phyloP scores from a whole-genome alignment of 53 echinoderm and acorn worm species.

The Patiria pectinifera region DNA sequence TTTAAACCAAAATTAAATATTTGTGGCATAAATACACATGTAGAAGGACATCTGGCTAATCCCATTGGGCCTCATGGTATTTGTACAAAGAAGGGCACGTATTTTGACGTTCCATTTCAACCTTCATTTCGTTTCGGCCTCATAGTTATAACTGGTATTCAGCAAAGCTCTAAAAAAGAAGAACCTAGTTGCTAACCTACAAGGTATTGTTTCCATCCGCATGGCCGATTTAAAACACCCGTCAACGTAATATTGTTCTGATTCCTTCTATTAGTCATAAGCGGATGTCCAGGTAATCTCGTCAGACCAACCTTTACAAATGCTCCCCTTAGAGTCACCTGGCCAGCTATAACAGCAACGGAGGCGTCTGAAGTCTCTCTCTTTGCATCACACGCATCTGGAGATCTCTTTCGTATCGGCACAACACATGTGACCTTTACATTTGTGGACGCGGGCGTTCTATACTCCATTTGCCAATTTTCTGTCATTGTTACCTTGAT shows the following conservation, averaged over 20 bases:
- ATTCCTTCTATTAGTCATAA: background rate
- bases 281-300: background rate
- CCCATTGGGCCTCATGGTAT: too few relatives aligned
- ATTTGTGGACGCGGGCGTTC: constrained; percentile 36
- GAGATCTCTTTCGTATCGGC: background rate
- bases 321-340: background rate
- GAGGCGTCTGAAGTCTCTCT: constrained; percentile 46
- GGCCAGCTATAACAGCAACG: constrained; percentile 68
- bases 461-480: background rate
- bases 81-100: too few relatives aligned
- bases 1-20: too few relatives aligned
- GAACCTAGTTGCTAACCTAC: too few relatives aligned
- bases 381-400: constrained; percentile 55
- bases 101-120: too few relatives aligned
- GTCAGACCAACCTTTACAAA: background rate
- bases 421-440: constrained; percentile 52
- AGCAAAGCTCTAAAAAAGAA: too few relatives aligned
- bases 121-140: too few relatives aligned
- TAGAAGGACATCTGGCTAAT: too few relatives aligned
- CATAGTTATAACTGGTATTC: too few relatives aligned
- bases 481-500: background rate
- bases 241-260: background rate
- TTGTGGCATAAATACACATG: too few relatives aligned
- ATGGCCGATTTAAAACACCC: too few relatives aligned
- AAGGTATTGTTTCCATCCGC: too few relatives aligned